Conservation (phyloP, 2,888 invertebrate genomes). For the Amblyjoppa fuscipennis region DNA sequence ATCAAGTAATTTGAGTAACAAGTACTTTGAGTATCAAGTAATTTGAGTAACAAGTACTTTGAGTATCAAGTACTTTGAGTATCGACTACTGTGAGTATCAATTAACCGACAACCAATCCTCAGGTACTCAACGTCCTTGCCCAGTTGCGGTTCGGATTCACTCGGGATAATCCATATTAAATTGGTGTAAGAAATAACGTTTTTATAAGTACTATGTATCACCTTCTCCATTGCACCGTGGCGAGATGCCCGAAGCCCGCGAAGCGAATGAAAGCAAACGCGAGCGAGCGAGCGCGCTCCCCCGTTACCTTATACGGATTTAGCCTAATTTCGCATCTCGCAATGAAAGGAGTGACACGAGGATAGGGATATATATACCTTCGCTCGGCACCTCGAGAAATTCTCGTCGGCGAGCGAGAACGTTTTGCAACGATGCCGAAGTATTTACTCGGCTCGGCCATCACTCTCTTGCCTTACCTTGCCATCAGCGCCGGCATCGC, state of each 20-base stretch:
- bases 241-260: constrained; percentile 26
- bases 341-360: constrained; percentile 64
- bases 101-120: no score
- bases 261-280: constrained; percentile 67
- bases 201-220: neutral
- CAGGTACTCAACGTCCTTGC: no score
- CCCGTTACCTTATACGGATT: constrained; percentile 73
- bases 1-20: no score
- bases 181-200: constrained; percentile 1
- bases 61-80: no score
- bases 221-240: constrained; percentile 14
- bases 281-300: constrained; percentile 58
- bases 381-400: constrained; percentile 66
- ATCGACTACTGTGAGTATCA: no score
- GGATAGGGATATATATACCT: constrained; percentile 12
- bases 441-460: constrained; percentile 60
- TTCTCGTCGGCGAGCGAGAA: constrained; percentile 59
- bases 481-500: constrained; percentile 44
- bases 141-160: neutral
- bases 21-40: no score
- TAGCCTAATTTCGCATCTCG: constrained; percentile 76
- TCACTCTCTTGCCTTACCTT: constrained; percentile 55
- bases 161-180: neutral
- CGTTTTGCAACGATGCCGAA: constrained; percentile 68
- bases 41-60: no score